These are phyloP conservation scores for Bradypodion ventrale DNA, from an alignment of 2,797 vertebrate species.

Conservation along the genomic window DNA sequence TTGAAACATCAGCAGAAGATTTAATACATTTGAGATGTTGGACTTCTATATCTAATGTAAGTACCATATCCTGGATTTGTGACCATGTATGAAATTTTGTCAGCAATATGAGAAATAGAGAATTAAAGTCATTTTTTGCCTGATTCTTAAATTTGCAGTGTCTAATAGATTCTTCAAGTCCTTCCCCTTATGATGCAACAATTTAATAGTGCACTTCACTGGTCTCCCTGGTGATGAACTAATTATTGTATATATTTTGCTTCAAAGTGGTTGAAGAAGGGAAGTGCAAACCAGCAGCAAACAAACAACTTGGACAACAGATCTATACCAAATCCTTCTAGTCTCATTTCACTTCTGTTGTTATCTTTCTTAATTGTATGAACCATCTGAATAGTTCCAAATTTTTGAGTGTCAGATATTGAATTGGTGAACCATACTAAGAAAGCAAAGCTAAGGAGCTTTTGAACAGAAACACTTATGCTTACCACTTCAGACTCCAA, in stretches of 20 bases:
- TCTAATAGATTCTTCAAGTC: background rate
- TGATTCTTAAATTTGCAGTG: slow-evolving; percentile 10
- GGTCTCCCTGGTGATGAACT: background rate
- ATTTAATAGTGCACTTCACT: too few relatives aligned
- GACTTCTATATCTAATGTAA: background rate
- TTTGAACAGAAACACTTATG: too few relatives aligned
- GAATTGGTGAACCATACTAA: too few relatives aligned
- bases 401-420: too few relatives aligned
- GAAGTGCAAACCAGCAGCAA: background rate
- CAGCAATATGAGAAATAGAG: slow-evolving; percentile 12
- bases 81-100: background rate
- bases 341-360: background rate
- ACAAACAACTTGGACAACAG: background rate
- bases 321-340: background rate
- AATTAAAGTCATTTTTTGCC: background rate
- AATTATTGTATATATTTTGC: slow-evolving; percentile 2
- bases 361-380: background rate
- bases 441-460: too few relatives aligned
- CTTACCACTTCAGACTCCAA: background rate
- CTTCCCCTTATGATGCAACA: slow-evolving; percentile 13
- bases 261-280: background rate
- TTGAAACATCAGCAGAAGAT: background rate
- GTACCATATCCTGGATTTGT: background rate
- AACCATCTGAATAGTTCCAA: background rate
- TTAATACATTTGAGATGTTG: background rate